These are phyloP conservation scores for Lonchura striata DNA, from an alignment of 2,113 vertebrate species.

Conservation along the genomic window DNA sequence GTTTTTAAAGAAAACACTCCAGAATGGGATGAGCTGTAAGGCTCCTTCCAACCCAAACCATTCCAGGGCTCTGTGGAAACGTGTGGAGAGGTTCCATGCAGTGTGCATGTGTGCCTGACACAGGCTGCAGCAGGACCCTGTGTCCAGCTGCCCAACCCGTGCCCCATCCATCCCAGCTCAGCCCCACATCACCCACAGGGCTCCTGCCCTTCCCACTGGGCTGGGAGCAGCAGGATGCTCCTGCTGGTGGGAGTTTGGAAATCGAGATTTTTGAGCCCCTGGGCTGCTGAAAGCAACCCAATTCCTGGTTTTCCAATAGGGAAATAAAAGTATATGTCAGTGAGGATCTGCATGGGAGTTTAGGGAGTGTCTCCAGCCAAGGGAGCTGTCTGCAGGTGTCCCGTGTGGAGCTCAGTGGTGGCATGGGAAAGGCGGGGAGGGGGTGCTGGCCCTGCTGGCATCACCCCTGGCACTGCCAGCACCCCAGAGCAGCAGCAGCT, in stretches of 20 bases:
- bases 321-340: accelerated
- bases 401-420: accelerated
- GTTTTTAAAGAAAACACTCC: not conserved
- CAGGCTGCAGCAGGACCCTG: not conserved
- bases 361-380: not conserved
- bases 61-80: not conserved
- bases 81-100: not conserved
- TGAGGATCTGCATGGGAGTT: not conserved
- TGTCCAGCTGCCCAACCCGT: not conserved
- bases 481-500: not conserved
- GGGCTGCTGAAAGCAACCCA: not conserved
- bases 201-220: not conserved
- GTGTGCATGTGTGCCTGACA: not conserved
- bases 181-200: accelerated
- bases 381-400: not conserved
- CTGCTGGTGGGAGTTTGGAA: accelerated
- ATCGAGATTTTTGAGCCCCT: not conserved
- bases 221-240: not conserved
- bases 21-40: not conserved
- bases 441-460: not conserved
- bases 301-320: not conserved
- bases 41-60: not conserved
- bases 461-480: not conserved
- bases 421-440: not conserved
- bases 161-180: not conserved